Percentiles rank a stretch among this genome's conserved stretches.
Evolutionary conservation across 2,888 invertebrate species (phyloP).

Genomic region (Diarsia brunnea): DNA sequence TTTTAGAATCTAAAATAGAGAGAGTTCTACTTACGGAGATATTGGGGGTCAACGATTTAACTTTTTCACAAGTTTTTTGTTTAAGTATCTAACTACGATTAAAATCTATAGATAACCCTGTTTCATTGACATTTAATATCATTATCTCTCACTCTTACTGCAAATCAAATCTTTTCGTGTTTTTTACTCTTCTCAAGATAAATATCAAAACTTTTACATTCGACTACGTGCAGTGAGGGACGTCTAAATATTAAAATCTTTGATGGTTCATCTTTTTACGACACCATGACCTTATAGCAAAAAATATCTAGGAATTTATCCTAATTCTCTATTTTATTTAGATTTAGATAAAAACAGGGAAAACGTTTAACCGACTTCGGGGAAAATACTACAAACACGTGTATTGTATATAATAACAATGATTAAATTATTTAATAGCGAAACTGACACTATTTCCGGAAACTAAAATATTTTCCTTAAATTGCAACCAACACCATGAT

Average conservation of each 20-base stretch:
- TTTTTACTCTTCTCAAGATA: too few species aligned
- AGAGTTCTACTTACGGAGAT: too few species aligned
- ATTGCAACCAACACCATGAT: background rate
- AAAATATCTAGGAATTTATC: too few species aligned
- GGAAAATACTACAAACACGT: background rate
- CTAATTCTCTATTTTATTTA: background rate
- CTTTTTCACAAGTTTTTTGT: too few species aligned
- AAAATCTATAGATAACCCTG: background rate
- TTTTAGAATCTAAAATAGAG: too few species aligned
- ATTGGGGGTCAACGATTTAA: too few species aligned
- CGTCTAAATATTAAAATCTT: background rate
- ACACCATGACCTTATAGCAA: background rate
- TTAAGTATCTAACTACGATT: background rate
- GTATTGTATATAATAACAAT: too few species aligned
- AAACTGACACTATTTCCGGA: slow-evolving; percentile 12
- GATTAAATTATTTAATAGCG: slow-evolving; percentile 1
- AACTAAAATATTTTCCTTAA: slow-evolving; percentile 17
- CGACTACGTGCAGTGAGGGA: background rate
- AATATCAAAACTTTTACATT: background rate
- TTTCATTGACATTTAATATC: too few species aligned
- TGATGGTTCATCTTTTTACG: background rate
- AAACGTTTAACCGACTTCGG: background rate
- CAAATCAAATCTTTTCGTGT: background rate
- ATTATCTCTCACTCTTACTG: too few species aligned
- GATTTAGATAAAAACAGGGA: background rate